These are phyloP conservation scores for Calcarius lapponicus DNA, from an alignment of 2,797 vertebrate species.

Conservation along the genomic window DNA sequence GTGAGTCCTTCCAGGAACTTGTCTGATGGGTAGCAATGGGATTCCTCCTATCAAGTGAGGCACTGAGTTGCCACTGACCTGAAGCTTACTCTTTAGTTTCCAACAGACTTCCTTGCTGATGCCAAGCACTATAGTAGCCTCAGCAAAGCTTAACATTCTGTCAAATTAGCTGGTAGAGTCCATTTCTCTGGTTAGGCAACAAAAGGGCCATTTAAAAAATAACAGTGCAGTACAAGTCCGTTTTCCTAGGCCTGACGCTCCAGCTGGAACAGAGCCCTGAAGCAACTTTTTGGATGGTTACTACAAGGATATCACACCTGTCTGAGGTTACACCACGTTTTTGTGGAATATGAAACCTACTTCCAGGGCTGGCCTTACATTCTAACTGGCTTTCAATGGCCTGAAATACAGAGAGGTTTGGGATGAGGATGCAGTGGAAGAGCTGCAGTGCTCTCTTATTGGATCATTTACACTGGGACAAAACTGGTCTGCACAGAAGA, in stretches of 20 bases:
- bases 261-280: neutral
- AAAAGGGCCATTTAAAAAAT: neutral
- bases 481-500: neutral
- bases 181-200: neutral
- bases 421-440: neutral
- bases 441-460: neutral
- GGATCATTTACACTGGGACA: neutral
- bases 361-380: neutral
- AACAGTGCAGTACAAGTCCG: neutral
- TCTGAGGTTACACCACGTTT: rapidly evolving
- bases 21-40: rapidly evolving
- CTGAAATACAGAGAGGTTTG: neutral
- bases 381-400: neutral
- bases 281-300: neutral
- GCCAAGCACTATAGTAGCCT: neutral
- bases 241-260: neutral
- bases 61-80: neutral
- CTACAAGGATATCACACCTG: neutral
- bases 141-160: neutral
- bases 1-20: neutral
- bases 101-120: neutral
- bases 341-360: neutral
- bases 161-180: neutral
- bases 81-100: neutral
- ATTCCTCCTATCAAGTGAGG: neutral